Percentiles rank a stretch among this genome's conserved stretches.
Evolutionary conservation across 2,888 invertebrate genomes (phyloP).

Genomic region (Corbicula japonica): DNA sequence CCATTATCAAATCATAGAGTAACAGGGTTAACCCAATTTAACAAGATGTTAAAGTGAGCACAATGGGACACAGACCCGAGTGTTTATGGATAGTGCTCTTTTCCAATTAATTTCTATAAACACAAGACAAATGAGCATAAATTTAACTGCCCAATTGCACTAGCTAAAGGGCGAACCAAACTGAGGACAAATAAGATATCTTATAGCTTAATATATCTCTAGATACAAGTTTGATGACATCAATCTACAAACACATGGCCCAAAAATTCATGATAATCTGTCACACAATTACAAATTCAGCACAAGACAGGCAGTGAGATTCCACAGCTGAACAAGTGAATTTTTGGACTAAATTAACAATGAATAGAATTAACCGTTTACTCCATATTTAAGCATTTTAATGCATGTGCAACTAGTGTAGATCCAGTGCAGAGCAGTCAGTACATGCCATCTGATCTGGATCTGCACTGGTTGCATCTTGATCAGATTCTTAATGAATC

Average conservation of each 20-base stretch:
- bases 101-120: slow-evolving; percentile 93
- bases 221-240: too few species aligned
- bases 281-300: slow-evolving; percentile 32
- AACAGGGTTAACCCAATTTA: too few species aligned
- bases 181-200: slow-evolving; percentile 59
- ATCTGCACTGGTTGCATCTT: too few species aligned
- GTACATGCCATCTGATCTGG: too few species aligned
- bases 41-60: slow-evolving; percentile 43
- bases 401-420: not conserved
- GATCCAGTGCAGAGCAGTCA: too few species aligned
- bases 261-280: slow-evolving; percentile 17
- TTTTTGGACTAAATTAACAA: slow-evolving; percentile 20
- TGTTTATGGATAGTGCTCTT: slow-evolving; percentile 95
- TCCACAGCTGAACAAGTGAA: slow-evolving; percentile 33
- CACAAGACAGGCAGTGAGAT: slow-evolving; percentile 19
- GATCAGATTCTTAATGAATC: too few species aligned
- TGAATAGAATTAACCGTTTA: too few species aligned
- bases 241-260: not conserved
- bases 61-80: slow-evolving; percentile 89
- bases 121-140: slow-evolving; percentile 91
- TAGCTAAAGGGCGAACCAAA: slow-evolving; percentile 78
- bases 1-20: too few species aligned
- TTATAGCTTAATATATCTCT: not conserved
- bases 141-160: slow-evolving; percentile 82
- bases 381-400: too few species aligned